Percentiles rank a stretch among this genome's conserved stretches.
These are phyloP conservation scores for Drosophila kuntzei DNA, from an alignment of 2,888 invertebrate species.

Conservation along the genomic window DNA sequence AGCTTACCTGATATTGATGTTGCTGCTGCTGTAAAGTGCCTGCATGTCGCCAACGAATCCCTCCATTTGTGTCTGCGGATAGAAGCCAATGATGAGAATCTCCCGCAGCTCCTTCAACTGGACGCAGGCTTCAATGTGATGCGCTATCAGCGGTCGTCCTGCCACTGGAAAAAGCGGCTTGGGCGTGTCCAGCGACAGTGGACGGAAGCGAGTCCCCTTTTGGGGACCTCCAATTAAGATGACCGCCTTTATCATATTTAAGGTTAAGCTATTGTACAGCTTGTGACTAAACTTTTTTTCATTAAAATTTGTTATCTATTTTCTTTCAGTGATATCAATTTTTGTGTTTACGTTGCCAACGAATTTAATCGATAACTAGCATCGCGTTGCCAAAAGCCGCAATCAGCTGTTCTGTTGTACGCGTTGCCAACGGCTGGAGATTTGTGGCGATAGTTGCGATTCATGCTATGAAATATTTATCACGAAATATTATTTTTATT, in stretches of 20 bases:
- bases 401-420: conserved; percentile 35
- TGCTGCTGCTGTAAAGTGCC: conserved; percentile 89
- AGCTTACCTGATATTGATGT: conserved; percentile 90
- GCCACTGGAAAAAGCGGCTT: conserved; percentile 99
- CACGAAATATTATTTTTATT: not conserved
- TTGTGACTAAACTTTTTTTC: conserved; percentile 48
- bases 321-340: conserved; percentile 41
- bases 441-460: conserved; percentile 34
- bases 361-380: conserved; percentile 33
- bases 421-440: conserved; percentile 25
- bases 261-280: conserved; percentile 20
- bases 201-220: conserved; percentile 98
- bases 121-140: conserved; percentile 97
- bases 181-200: conserved; percentile 97
- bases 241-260: conserved; percentile 91
- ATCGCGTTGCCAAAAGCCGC: conserved; percentile 29
- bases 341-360: conserved; percentile 74
- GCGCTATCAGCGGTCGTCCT: conserved; percentile 97
- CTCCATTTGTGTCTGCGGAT: conserved; percentile 93
- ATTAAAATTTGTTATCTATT: conserved; percentile 44
- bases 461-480: conserved; percentile 18
- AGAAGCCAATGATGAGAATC: conserved; percentile 97
- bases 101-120: conserved; percentile 93
- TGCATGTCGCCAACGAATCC: conserved; percentile 95
- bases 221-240: conserved; percentile 97